phyloP scores from a whole-genome alignment of 2,888 invertebrate genomes.

The Incurvaria masculella region DNA sequence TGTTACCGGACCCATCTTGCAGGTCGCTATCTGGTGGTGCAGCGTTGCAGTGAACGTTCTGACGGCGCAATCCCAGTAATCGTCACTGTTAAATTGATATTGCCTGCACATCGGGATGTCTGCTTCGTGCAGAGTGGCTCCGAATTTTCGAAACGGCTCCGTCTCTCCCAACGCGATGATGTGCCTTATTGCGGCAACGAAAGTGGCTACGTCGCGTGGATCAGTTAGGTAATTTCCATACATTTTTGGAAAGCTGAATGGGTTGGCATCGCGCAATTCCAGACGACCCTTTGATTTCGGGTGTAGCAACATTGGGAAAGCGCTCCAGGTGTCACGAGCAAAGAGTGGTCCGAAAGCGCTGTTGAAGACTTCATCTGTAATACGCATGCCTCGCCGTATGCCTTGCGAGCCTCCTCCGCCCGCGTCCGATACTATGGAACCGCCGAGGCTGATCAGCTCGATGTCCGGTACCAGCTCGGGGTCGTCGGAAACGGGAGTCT shows the following conservation, averaged over 20 bases:
- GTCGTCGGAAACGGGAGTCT: slow-evolving; percentile 39
- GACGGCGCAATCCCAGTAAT: slow-evolving; percentile 59
- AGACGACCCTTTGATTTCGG: slow-evolving; percentile 63
- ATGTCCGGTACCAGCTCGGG: slow-evolving; percentile 51
- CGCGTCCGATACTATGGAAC: slow-evolving; percentile 50
- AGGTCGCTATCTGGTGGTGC: slow-evolving; percentile 56
- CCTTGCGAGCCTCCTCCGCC: slow-evolving; percentile 20
- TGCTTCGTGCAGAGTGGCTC: slow-evolving; percentile 36
- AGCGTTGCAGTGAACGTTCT: slow-evolving; percentile 42
- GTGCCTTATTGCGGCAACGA: slow-evolving; percentile 52
- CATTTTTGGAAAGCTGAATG: slow-evolving; percentile 62
- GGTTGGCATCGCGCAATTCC: slow-evolving; percentile 60
- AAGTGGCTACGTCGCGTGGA: slow-evolving; percentile 44
- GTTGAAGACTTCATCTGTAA: slow-evolving; percentile 43
- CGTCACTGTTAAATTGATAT: slow-evolving; percentile 39
- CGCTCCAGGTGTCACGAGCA: slow-evolving; percentile 40
- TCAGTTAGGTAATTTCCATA: slow-evolving; percentile 69
- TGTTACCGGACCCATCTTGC: slow-evolving; percentile 57
- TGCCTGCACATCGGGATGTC: slow-evolving; percentile 41
- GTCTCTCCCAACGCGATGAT: slow-evolving; percentile 43
- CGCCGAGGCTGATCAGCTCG: slow-evolving; percentile 50
- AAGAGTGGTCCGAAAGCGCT: slow-evolving; percentile 41
- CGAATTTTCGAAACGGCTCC: slow-evolving; percentile 44
- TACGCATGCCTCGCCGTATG: slow-evolving; percentile 36
- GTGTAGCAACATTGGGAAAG: slow-evolving; percentile 60